Percentiles rank a stretch among this genome's conserved stretches.
These are phyloP conservation scores for Luidia sarsii DNA, from an alignment of 53 echinoderm and acorn worm species.

Conservation along the genomic window DNA sequence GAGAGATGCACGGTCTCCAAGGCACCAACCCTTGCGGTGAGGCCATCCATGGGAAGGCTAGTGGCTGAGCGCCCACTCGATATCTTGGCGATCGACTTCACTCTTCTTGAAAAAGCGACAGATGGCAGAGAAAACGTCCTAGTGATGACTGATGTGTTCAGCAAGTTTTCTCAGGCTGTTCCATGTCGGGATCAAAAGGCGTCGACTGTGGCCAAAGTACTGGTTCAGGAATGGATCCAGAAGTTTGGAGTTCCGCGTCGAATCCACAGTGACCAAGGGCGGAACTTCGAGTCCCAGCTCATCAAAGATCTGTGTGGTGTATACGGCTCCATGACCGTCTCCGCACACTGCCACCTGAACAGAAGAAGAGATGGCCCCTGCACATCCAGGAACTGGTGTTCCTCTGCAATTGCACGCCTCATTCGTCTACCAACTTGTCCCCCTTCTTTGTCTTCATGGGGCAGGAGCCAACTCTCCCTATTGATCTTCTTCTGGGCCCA, in stretches of 20 bases:
- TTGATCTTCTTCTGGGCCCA: constrained; percentile 6
- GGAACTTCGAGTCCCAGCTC: constrained; percentile 40
- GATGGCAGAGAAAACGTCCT: constrained; percentile 48
- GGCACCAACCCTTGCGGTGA: background rate
- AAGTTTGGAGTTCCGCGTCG: constrained; percentile 46
- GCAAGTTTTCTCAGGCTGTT: constrained; percentile 30
- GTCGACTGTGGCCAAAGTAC: constrained; percentile 12
- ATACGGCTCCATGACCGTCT: constrained; percentile 16
- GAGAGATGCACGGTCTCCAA: constrained; percentile 36
- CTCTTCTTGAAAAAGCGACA: constrained; percentile 22
- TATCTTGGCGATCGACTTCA: constrained; percentile 30
- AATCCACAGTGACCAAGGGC: constrained; percentile 43
- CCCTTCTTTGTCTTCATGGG: constrained; percentile 26
- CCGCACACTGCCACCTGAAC: constrained; percentile 13
- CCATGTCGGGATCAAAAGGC: constrained; percentile 49
- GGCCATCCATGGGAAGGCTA: constrained; percentile 6
- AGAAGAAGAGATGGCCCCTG: constrained; percentile 31
- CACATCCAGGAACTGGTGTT: constrained; percentile 27
- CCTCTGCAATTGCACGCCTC: constrained; percentile 32
- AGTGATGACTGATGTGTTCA: constrained; percentile 53
- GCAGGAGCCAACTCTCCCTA: constrained; percentile 25
- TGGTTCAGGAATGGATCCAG: constrained; percentile 45
- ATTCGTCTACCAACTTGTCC: constrained; percentile 11
- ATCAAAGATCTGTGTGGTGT: constrained; percentile 5
- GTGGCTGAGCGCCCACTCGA: constrained; percentile 13